These are phyloP conservation scores for Nasonia oneida DNA, from an alignment of 2,888 invertebrate genomes.

Conservation along the genomic window DNA sequence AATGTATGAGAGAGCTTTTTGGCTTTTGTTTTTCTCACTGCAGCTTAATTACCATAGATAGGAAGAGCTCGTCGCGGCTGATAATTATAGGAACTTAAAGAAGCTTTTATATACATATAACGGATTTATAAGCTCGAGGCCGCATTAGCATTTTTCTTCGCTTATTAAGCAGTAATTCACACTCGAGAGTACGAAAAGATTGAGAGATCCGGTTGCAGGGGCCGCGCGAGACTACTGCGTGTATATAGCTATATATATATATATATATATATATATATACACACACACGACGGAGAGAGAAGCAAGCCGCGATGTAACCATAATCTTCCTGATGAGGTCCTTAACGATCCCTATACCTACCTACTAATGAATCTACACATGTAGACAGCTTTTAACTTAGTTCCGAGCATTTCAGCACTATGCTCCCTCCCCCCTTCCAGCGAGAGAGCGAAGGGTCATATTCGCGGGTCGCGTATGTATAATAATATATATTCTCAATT, in stretches of 20 bases:
- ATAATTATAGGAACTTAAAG: too few species aligned
- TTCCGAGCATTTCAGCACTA: conserved; percentile 41
- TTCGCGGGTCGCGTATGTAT: conserved; percentile 13
- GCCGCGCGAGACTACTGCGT: background rate
- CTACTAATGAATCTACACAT: conserved; percentile 61
- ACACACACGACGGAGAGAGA: background rate
- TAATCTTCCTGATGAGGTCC: conserved; percentile 65
- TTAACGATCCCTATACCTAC: conserved; percentile 61
- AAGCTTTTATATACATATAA: background rate
- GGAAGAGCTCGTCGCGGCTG: background rate
- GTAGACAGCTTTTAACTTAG: conserved; percentile 59
- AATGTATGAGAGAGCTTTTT: conserved; percentile 2
- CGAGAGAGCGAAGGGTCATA: conserved; percentile 12
- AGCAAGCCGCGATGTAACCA: conserved; percentile 60
- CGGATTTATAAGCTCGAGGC: conserved; percentile 3
- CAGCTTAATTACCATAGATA: conserved; percentile 1
- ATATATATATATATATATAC: too few species aligned
- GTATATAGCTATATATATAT: background rate
- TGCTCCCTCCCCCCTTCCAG: background rate
- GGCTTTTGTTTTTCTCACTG: background rate
- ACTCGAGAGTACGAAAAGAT: conserved; percentile 61
- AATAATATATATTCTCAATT: conserved; percentile 45
- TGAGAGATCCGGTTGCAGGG: conserved; percentile 60
- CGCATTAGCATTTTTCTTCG: conserved; percentile 62
- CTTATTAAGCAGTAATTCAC: conserved; percentile 63